Conservation (phyloP, 2,888 invertebrate genomes). For the Melikaiella ostensackeni region DNA sequence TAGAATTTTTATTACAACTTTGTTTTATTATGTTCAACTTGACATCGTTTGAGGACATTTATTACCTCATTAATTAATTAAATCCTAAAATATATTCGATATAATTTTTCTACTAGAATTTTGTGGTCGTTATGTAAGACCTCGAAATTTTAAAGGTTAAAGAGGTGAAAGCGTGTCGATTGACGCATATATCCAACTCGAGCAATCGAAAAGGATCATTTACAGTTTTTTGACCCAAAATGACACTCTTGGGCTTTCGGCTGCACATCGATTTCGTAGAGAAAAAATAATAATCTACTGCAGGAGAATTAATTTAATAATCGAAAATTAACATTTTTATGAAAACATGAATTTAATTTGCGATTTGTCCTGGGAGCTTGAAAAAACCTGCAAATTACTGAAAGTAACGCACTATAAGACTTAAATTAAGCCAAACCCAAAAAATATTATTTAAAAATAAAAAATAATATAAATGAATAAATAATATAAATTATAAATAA, state of each 20-base stretch:
- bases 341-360: not conserved
- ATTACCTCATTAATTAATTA: not conserved
- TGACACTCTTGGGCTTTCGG: not conserved
- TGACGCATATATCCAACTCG: not conserved
- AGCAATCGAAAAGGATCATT: slow-evolving; percentile 10
- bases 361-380: too few species aligned
- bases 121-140: slow-evolving; percentile 12
- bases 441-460: too few species aligned
- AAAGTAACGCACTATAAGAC: too few species aligned
- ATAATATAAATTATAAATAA: too few species aligned
- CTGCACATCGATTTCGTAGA: not conserved
- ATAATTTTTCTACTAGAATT: not conserved
- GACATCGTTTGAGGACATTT: not conserved
- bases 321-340: not conserved
- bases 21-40: not conserved
- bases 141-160: slow-evolving; percentile 21
- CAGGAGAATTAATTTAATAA: not conserved
- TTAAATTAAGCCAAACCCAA: too few species aligned
- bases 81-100: not conserved
- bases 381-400: too few species aligned
- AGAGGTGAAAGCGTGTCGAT: slow-evolving; percentile 29
- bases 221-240: slow-evolving; percentile 36
- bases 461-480: too few species aligned
- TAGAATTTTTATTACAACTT: not conserved
- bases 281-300: not conserved